phyloP scores from a whole-genome alignment of 2,888 invertebrate genomes.

The Cheilosia variabilis region DNA sequence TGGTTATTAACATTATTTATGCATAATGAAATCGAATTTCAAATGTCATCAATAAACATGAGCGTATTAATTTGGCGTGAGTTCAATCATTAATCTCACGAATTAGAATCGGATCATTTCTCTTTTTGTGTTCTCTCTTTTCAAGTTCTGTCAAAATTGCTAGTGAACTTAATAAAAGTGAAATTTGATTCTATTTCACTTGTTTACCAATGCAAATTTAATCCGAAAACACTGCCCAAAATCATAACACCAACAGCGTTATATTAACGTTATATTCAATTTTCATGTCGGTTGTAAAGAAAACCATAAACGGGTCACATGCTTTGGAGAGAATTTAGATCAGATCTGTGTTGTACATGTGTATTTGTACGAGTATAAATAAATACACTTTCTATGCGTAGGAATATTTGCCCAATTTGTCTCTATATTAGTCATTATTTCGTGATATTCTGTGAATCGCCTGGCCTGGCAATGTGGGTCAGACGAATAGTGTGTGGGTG shows the following conservation, averaged over 20 bases:
- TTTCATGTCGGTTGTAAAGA: slow-evolving; percentile 16
- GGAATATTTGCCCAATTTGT: slow-evolving; percentile 42
- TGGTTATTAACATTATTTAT: neutral
- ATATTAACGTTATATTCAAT: no score
- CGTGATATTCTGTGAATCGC: slow-evolving; percentile 40
- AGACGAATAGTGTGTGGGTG: slow-evolving; percentile 13
- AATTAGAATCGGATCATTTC: slow-evolving; percentile 41
- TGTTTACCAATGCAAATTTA: slow-evolving; percentile 51
- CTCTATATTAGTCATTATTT: slow-evolving; percentile 23
- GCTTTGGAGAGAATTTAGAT: slow-evolving; percentile 30
- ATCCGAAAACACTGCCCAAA: slow-evolving; percentile 2
- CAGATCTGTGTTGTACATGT: neutral
- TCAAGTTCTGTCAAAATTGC: slow-evolving; percentile 2
- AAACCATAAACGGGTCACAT: slow-evolving; percentile 29
- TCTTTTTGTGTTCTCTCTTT: slow-evolving; percentile 46
- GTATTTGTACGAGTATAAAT: neutral
- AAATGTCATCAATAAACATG: slow-evolving; percentile 18
- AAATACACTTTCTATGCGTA: slow-evolving; percentile 57
- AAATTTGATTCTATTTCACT: slow-evolving; percentile 44
- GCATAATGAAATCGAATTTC: slow-evolving; percentile 1
- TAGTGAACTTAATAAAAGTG: slow-evolving; percentile 62
- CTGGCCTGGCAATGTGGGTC: slow-evolving; percentile 23
- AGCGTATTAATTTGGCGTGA: slow-evolving; percentile 19
- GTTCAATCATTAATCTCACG: slow-evolving; percentile 24
- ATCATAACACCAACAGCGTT: slow-evolving; percentile 2